Base-by-base conservation (phyloP, 1,140 invertebrate species). In the Drosophila bifasciata region DNA sequence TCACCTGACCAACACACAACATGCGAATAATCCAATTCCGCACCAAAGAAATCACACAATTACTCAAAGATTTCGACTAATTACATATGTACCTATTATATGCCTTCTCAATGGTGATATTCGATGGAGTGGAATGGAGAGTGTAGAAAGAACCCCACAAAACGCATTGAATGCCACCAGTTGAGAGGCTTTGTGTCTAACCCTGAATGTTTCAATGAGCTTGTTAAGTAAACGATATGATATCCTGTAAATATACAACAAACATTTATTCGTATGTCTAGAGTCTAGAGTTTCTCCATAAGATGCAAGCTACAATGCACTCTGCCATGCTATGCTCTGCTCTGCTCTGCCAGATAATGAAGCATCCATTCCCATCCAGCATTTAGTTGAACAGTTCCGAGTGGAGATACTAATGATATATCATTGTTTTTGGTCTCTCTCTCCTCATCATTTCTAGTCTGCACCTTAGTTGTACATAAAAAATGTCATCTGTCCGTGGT, bases 381-480 rank as follows among this genome's bases (percentile, higher is more conserved):
- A 28, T 28, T 28, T 13, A 15, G 43, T 15, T 28, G 28, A 21
- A 19, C 4, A 16, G 3, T 50, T 48, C 51, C 21, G 5, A 51
- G 19, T 11, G 15, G 43, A 52, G 28, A 51, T 74, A 58, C 58
- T 74, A 74, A 79, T 79, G 32, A 55, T 17, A 60, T 49, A 51
- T 43, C 19, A 25, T 46, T 69, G 39, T 46, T 69, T 76, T 66
- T 66, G 45, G 51, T 86, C 66, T 71, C 49, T 68, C 41, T 50
- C 64, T 9, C 8, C 16, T 25, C n/a, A 36, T 71, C 61, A 63
- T 74, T 93, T 95, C 79, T 93, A 97, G 98, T 99, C 83, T 99
- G 98, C 92, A 99, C 98, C 39, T 98, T 97, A 92, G 98, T 99
- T 80, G 98, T 99, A 77, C 98, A 99, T 93, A 99, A 99, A 92